A percentile compares a stretch with the other conserved stretches of the same genome.
Evolutionary conservation across 2,113 vertebrate species (phyloP).

Genomic region (Antidorcas marsupialis): DNA sequence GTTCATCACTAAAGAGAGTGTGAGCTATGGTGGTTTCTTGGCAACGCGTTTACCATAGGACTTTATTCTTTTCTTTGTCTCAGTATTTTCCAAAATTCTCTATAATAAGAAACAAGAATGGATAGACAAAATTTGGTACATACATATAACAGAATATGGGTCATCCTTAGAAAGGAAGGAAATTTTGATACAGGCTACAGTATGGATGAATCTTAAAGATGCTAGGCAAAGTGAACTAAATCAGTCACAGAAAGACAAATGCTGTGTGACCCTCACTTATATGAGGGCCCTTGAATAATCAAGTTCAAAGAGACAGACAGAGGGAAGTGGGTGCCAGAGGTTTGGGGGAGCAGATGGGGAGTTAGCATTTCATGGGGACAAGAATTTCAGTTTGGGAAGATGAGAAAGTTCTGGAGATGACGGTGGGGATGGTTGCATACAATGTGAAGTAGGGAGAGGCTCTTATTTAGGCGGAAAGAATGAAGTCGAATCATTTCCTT

Average conservation of each 20-base stretch:
- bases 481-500: not conserved
- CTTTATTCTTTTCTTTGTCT: not conserved
- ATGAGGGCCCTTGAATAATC: not conserved
- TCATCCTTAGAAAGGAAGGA: not conserved
- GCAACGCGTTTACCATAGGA: not conserved
- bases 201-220: not conserved
- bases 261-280: not conserved
- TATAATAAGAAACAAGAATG: not conserved
- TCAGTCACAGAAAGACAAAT: not conserved
- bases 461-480: not conserved
- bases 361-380: fast-evolving
- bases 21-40: fast-evolving
- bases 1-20: not conserved
- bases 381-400: not conserved
- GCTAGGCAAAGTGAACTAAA: not conserved
- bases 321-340: not conserved
- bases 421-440: not conserved
- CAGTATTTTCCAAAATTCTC: not conserved
- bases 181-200: not conserved
- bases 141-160: not conserved
- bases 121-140: not conserved
- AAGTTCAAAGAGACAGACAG: not conserved
- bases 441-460: not conserved
- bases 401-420: not conserved
- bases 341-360: not conserved